Evolutionary conservation across 2,888 invertebrate genomes (phyloP).

Genomic region (Drosophila buzzatii): DNA sequence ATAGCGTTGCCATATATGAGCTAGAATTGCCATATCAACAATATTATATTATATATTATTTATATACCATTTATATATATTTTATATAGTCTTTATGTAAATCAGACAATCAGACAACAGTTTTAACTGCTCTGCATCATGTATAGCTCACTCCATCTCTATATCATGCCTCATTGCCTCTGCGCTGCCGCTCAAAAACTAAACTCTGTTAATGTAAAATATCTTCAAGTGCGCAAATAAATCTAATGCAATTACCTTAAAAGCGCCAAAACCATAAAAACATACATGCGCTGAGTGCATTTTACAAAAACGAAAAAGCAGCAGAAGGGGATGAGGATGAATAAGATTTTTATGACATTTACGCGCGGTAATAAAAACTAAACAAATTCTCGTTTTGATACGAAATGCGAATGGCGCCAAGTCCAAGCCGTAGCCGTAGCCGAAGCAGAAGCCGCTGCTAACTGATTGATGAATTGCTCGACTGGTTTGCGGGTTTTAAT

Average conservation of each 20-base stretch:
- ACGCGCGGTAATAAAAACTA: constrained; percentile 70
- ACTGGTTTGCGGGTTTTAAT: constrained; percentile 35
- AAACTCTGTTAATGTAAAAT: constrained; percentile 16
- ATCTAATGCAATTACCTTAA: constrained; percentile 73
- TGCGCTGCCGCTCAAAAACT: background rate
- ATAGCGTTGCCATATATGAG: no score
- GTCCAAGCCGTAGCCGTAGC: constrained; percentile 16
- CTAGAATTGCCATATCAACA: no score
- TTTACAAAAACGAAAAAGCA: constrained; percentile 48
- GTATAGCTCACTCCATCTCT: background rate
- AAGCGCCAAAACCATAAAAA: constrained; percentile 62
- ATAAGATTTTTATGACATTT: constrained; percentile 73
- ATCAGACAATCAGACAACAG: no score
- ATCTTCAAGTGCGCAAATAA: constrained; percentile 47
- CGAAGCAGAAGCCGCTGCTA: constrained; percentile 15
- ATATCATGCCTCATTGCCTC: background rate
- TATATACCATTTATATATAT: background rate
- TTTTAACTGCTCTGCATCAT: background rate
- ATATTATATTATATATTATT: background rate
- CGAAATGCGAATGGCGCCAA: constrained; percentile 69
- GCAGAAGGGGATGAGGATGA: background rate
- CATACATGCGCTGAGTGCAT: constrained; percentile 39
- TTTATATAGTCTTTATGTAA: no score
- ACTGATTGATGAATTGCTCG: constrained; percentile 61
- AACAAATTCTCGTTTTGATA: constrained; percentile 62